Evolutionary conservation across 2,888 invertebrate species (phyloP).

Genomic region (Clusia tigrina): DNA sequence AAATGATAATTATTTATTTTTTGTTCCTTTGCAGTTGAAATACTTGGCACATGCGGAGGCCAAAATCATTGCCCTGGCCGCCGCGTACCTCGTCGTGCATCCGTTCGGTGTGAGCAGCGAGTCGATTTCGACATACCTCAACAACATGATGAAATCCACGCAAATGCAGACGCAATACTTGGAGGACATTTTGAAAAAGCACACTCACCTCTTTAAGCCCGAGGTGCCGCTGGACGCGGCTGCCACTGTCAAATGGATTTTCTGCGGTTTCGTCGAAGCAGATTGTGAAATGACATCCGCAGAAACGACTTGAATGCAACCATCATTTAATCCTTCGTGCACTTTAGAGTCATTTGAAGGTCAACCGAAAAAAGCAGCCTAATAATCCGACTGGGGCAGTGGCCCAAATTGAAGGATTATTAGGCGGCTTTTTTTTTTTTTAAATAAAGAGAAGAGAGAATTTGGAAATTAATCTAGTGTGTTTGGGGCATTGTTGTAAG

Average conservation of each 20-base stretch:
- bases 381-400: too few relatives aligned
- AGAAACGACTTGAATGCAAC: too few relatives aligned
- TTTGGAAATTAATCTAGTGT: too few relatives aligned
- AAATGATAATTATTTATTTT: slow-evolving; percentile 8
- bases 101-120: slow-evolving; percentile 91
- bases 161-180: slow-evolving; percentile 77
- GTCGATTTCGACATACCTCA: slow-evolving; percentile 90
- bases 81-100: slow-evolving; percentile 87
- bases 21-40: slow-evolving; percentile 28
- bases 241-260: slow-evolving; percentile 74
- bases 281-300: too few relatives aligned
- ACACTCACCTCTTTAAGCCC: slow-evolving; percentile 83
- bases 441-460: too few relatives aligned
- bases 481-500: too few relatives aligned
- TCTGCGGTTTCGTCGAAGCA: slow-evolving; percentile 72
- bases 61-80: slow-evolving; percentile 83
- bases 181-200: slow-evolving; percentile 78
- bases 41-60: slow-evolving; percentile 67
- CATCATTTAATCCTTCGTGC: too few relatives aligned
- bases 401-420: too few relatives aligned
- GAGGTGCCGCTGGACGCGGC: slow-evolving; percentile 60
- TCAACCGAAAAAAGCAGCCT: too few relatives aligned
- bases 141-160: slow-evolving; percentile 74
- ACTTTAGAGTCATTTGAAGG: too few relatives aligned
- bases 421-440: too few relatives aligned